These are phyloP conservation scores for Apotomis turbidana DNA, from an alignment of 2,888 invertebrate genomes.

Conservation along the genomic window DNA sequence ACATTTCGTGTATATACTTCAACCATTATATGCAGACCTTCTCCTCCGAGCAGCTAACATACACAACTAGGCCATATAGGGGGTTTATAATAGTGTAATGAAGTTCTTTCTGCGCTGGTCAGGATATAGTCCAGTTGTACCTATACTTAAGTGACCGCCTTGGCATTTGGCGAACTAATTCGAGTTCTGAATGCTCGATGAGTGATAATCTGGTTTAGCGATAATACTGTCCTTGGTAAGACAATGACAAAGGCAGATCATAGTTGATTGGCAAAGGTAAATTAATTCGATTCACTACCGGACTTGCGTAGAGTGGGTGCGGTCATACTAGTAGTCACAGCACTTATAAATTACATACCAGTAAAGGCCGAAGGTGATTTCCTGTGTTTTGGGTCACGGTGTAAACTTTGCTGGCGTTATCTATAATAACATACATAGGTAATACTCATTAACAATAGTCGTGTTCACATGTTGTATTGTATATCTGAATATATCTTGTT, in stretches of 20 bases:
- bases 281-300: conserved; percentile 35
- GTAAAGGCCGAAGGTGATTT: conserved; percentile 23
- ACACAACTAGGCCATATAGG: neutral
- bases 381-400: conserved; percentile 21
- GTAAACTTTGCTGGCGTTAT: neutral
- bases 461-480: neutral
- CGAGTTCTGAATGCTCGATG: conserved; percentile 52
- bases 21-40: conserved; percentile 1
- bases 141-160: conserved; percentile 57
- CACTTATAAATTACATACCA: conserved; percentile 18
- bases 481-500: no score
- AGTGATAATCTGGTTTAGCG: conserved; percentile 57
- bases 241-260: conserved; percentile 24
- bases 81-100: neutral
- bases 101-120: conserved; percentile 7
- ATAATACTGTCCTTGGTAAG: conserved; percentile 28
- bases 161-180: conserved; percentile 69
- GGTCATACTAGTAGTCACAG: neutral
- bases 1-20: conserved; percentile 18
- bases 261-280: conserved; percentile 12
- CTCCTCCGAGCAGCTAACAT: neutral
- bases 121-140: conserved; percentile 16
- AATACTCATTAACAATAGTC: neutral
- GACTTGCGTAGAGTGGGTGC: conserved; percentile 12
- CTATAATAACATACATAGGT: neutral